Base-by-base conservation (phyloP, 2,797 vertebrate genomes). In the Rallus crepitans region DNA sequence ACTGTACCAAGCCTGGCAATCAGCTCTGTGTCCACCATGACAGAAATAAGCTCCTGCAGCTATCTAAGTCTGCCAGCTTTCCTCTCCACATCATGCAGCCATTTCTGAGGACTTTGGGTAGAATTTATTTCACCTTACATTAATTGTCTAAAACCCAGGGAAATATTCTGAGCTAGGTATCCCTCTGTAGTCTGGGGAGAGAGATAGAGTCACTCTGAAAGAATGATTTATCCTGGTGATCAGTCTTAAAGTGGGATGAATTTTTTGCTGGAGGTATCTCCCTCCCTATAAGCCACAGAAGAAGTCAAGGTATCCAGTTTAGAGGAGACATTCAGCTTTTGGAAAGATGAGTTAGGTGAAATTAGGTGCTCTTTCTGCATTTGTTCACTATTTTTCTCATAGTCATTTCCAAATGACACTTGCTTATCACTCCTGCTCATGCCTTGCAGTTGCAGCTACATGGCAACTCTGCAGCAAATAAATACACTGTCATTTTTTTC, bases 1-100 rank as follows among this genome's bases (percentile, higher is more conserved):
- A 37, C 8, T 30, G 6, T 59, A 60, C 39, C 56, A 87, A 7
- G 31, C 37, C 53, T 50, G 33, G 72, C 69, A 93, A 85, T 53
- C 61, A 71, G 45, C 63, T 72, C 35, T 59, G 24, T 33, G 47
- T 60, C 48, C 77, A 59, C 71, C 33, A n/a, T 18, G 40, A 64
- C 25, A 82, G 31, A 90, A 93, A 93, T 11, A 9, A 90, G 15
- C n/a, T 90, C 39, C 60, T 91, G 45, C 61, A 91, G 89, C 52
- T 92, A 94, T 80, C 81, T 87, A 56, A 89, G 30, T 31, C 86
- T 82, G 75, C 12, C 81, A 94, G 64, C 60, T 92, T 94, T 92
- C 78, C 92, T 89, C 60, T 60, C 60, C 75, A 73, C n/a, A 80
- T 87, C 42, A n/a, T 53, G 21, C 48, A 92, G 56, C 16, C 57